A percentile compares a stretch with the other conserved stretches of the same genome.
These are phyloP conservation scores for Mus spicilegus DNA, from an alignment of 2,113 vertebrate genomes.

Conservation along the genomic window DNA sequence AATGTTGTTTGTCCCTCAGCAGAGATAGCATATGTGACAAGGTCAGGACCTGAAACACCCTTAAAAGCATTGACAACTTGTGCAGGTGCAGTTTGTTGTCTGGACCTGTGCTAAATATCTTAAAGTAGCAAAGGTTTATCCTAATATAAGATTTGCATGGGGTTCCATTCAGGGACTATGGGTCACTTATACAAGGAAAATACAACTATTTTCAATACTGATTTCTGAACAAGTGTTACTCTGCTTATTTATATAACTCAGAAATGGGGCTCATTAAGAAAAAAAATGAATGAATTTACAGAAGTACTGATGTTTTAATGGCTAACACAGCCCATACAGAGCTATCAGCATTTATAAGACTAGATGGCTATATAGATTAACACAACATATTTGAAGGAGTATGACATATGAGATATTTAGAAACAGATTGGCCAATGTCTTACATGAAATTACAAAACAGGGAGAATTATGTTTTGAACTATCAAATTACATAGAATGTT, in stretches of 20 bases:
- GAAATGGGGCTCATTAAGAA: slow-evolving; percentile 68
- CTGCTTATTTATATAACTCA: slow-evolving; percentile 55
- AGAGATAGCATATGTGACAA: slow-evolving; percentile 10
- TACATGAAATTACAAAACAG: neutral
- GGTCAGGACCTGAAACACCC: neutral
- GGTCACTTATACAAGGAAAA: slow-evolving; percentile 38
- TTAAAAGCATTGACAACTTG: slow-evolving; percentile 14
- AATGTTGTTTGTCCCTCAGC: neutral
- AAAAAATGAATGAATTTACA: slow-evolving; percentile 47
- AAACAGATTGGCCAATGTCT: neutral
- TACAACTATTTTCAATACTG: slow-evolving; percentile 44
- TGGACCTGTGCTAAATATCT: neutral
- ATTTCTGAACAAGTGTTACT: slow-evolving; percentile 55
- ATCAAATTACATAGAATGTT: neutral
- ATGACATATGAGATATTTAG: neutral
- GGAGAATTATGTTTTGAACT: neutral
- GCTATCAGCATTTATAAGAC: neutral
- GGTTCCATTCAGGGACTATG: neutral
- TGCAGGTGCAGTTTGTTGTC: slow-evolving; percentile 2
- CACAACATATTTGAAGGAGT: neutral
- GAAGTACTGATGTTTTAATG: slow-evolving; percentile 60
- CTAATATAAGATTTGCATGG: neutral
- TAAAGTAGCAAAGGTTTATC: slow-evolving; percentile 18
- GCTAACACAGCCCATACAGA: slow-evolving; percentile 54
- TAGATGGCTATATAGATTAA: neutral